Conservation (phyloP, 2,797 vertebrate species). For the Glyptemys insculpta region DNA sequence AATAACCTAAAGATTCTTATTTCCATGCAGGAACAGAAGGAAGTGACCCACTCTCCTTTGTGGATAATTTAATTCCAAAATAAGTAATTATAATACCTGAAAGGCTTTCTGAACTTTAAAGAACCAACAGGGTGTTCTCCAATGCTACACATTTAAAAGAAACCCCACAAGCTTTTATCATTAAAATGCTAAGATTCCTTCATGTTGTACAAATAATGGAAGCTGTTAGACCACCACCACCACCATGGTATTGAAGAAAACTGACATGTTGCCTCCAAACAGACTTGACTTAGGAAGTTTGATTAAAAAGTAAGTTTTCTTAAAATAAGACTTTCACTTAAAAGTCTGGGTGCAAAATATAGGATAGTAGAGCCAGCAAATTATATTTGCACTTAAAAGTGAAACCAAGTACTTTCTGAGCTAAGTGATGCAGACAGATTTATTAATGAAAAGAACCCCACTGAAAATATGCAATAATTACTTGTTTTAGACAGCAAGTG, state of each 20-base stretch:
- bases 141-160: neutral
- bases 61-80: neutral
- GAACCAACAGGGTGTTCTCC: neutral
- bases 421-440: neutral
- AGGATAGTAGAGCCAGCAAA: neutral
- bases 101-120: constrained; percentile 8
- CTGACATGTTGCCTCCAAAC: neutral
- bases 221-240: neutral
- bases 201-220: neutral
- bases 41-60: neutral
- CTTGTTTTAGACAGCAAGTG: accelerated
- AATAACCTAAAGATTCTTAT: accelerated
- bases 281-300: neutral
- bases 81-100: neutral
- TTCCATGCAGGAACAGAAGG: neutral
- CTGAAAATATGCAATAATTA: neutral
- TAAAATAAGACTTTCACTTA: neutral
- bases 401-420: neutral
- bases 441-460: neutral
- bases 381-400: neutral
- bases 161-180: neutral
- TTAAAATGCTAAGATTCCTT: neutral
- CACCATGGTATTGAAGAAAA: neutral
- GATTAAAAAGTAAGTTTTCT: neutral
- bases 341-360: neutral